Evolutionary conservation across 2,888 invertebrate species (phyloP).

Genomic region (Cordilura impudica): DNA sequence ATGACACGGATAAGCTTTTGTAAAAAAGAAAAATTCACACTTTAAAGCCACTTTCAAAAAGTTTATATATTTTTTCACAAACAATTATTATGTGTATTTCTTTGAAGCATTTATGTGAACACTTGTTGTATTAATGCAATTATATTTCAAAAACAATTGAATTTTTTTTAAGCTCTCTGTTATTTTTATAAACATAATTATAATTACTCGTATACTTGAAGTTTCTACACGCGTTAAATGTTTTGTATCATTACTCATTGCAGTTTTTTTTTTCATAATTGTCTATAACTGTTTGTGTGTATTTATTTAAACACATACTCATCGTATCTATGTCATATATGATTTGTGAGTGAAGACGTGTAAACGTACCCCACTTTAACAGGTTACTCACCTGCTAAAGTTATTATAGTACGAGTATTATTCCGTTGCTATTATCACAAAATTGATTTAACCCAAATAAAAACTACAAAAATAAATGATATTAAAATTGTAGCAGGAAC

Average conservation of each 20-base stretch:
- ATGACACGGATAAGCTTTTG: slow-evolving; percentile 32
- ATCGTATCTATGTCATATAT: neutral
- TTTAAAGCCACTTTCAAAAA: slow-evolving; percentile 1
- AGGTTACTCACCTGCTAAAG: slow-evolving; percentile 55
- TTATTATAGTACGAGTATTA: slow-evolving; percentile 30
- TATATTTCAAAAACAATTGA: slow-evolving; percentile 22
- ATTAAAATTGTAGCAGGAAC: too few relatives aligned
- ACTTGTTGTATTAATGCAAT: neutral
- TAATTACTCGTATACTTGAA: neutral
- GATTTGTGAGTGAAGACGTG: neutral
- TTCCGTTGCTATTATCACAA: slow-evolving; percentile 33
- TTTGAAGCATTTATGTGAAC: neutral
- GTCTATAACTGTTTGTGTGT: slow-evolving; percentile 27
- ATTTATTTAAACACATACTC: slow-evolving; percentile 4
- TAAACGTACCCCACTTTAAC: slow-evolving; percentile 26
- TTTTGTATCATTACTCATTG: slow-evolving; percentile 40
- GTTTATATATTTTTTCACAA: slow-evolving; percentile 25
- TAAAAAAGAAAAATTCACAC: neutral
- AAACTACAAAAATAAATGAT: slow-evolving; percentile 10
- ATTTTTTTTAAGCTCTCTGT: slow-evolving; percentile 16
- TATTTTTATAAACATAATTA: slow-evolving; percentile 18
- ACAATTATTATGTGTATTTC: slow-evolving; percentile 25
- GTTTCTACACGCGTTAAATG: neutral
- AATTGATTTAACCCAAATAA: slow-evolving; percentile 44
- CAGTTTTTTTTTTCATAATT: slow-evolving; percentile 24